Evolutionary conservation across 2,113 vertebrate species (phyloP), one percentile per base, ranked within the genome.

Genomic region (Lagopus muta): DNA sequence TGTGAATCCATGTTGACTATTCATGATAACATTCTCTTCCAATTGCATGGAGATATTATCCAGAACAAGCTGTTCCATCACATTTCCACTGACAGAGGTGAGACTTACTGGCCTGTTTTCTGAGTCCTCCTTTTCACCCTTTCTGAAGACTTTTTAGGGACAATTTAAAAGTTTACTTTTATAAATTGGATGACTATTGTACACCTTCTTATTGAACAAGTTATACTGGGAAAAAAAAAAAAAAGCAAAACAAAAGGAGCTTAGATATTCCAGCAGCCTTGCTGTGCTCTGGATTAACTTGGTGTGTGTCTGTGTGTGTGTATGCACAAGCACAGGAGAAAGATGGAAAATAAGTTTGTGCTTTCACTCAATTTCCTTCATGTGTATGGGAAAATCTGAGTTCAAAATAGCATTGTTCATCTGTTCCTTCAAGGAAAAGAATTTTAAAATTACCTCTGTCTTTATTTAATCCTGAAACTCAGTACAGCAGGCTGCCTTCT

Each of bases 251-350:
- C 3, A 52, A 34, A 75, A 79, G 2, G 7, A 69, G 2, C 42
- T 87, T 54, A 73, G 11, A 4, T 30, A 70, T 57, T 66, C 8
- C 12, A 52, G 17, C 6, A 43, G 32, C 22, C 8, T 10, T 20
- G 11, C 11, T 36, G 17, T 19, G 54, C 11, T 36, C 9, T 5
- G 34, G 74, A 58, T 19, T 40, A 3, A 2, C 12, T 32, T 2
- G 67, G 13, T 69, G 20, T 61, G 7, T 43, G 13, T 7, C 3
- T 30, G 24, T 45, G 25, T 52, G 19, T 43, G 13, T 8, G 8
- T 11, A 1, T 17, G 3, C 3, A 6, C 3, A 1, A 36, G 7
- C 6, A 10, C 6, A 71, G 16, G 3, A 3, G 22, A 72, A 67
- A 58, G 17, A 25, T 14, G 1, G 5, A 27, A 61, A 34, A 47